Conservation (phyloP, 1,140 invertebrate species). For the Potamilus streckersoni region DNA sequence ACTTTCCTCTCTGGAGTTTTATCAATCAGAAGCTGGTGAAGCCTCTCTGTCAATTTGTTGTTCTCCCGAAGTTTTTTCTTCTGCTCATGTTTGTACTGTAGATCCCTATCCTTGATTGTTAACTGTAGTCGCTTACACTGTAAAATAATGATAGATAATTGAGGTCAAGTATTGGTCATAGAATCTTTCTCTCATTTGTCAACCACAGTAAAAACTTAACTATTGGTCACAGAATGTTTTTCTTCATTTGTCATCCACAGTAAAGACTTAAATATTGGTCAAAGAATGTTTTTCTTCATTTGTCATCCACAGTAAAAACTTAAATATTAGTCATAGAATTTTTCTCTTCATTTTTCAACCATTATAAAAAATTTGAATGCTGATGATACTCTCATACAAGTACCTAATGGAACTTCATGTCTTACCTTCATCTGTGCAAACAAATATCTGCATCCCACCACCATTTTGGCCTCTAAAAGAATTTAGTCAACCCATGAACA, state of each 20-base stretch:
- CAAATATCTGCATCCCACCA: too few relatives aligned
- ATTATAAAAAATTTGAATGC: neutral
- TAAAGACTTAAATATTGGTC: neutral
- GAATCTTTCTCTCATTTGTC: neutral
- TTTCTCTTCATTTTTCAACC: neutral
- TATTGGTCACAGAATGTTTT: neutral
- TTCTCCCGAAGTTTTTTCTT: slow-evolving; percentile 64
- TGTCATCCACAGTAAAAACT: neutral
- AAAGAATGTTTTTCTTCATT: neutral
- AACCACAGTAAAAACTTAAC: neutral
- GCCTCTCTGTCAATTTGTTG: slow-evolving; percentile 59
- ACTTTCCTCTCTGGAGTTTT: slow-evolving; percentile 60
- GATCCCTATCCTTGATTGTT: slow-evolving; percentile 53
- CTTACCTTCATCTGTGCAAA: too few relatives aligned
- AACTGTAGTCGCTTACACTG: slow-evolving; percentile 57
- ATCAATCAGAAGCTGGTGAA: slow-evolving; percentile 60
- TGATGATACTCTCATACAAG: neutral
- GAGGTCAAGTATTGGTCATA: neutral
- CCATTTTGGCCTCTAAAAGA: too few relatives aligned
- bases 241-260: neutral
- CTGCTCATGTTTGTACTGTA: slow-evolving; percentile 61
- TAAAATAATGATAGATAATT: neutral
- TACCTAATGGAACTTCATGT: neutral
- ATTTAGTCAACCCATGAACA: too few relatives aligned
- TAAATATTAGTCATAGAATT: neutral